Conservation (phyloP, 2,797 vertebrate species). For the Benthosema pterotum region DNA sequence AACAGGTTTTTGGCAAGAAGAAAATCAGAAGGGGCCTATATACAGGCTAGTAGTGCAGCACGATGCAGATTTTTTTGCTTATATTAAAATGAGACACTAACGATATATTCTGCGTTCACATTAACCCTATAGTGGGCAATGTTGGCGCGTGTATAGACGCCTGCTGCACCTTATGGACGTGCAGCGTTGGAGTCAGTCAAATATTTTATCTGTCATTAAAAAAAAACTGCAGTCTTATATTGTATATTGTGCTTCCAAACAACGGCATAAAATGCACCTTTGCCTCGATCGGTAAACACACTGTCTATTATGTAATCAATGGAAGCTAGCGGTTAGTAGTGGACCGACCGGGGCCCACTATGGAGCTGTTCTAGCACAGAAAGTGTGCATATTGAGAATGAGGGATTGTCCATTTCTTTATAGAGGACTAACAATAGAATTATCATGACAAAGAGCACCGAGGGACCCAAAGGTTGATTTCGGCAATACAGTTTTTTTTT, state of each 20-base stretch:
- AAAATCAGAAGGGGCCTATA: too few species aligned
- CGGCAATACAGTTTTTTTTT: slow-evolving; percentile 61
- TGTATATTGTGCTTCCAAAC: slow-evolving; percentile 51
- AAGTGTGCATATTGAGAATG: slow-evolving; percentile 65
- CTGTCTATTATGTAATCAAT: slow-evolving; percentile 67
- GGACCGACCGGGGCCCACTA: slow-evolving; percentile 58
- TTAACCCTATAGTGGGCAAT: slow-evolving; percentile 24
- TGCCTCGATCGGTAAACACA: slow-evolving; percentile 73
- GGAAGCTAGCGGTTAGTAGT: slow-evolving; percentile 62
- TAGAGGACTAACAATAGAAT: slow-evolving; percentile 79
- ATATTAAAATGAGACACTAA: slow-evolving; percentile 20
- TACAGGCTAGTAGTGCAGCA: too few species aligned
- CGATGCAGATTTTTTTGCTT: background rate
- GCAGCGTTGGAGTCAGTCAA: slow-evolving; percentile 5
- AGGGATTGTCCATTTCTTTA: slow-evolving; percentile 76
- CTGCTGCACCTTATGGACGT: slow-evolving; percentile 24
- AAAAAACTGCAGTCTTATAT: slow-evolving; percentile 37
- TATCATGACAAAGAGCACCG: slow-evolving; percentile 81
- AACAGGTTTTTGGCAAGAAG: too few species aligned
- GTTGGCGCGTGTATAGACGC: background rate
- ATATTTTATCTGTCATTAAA: slow-evolving; percentile 22
- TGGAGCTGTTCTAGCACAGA: slow-evolving; percentile 71
- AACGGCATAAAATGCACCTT: slow-evolving; percentile 48
- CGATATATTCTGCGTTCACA: slow-evolving; percentile 29
- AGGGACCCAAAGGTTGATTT: slow-evolving; percentile 70